These are phyloP conservation scores for Rhadina sibilatrix DNA, from an alignment of 2,113 vertebrate genomes.

Conservation along the genomic window DNA sequence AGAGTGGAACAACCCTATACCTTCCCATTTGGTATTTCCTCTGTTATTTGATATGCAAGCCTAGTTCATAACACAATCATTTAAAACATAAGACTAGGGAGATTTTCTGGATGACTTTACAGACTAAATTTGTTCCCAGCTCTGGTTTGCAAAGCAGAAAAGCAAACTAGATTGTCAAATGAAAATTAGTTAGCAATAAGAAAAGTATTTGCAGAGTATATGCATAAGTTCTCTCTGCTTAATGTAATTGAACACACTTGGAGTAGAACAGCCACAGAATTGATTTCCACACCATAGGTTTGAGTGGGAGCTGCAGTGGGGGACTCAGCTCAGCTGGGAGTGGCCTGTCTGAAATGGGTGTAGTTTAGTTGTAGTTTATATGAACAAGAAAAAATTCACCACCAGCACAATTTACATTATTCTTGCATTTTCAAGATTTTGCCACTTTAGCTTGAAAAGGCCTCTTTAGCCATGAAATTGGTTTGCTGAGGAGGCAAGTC, in stretches of 20 bases:
- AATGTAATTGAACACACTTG: background rate
- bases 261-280: background rate
- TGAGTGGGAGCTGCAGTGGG: background rate
- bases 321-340: background rate
- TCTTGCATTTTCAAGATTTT: background rate
- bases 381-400: background rate
- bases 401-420: background rate
- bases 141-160: constrained; percentile 28
- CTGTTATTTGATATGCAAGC: constrained; percentile 22
- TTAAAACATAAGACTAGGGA: constrained; percentile 5
- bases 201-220: background rate
- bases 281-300: background rate
- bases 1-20: background rate
- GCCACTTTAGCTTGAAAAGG: background rate
- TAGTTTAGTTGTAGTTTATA: background rate
- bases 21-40: constrained; percentile 37
- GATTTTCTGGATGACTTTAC: constrained; percentile 14
- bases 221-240: background rate
- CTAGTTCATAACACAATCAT: constrained; percentile 18
- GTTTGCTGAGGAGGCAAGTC: background rate
- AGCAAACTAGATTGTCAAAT: constrained; percentile 18
- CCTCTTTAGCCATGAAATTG: background rate
- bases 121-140: background rate
- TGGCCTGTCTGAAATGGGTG: background rate
- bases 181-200: constrained; percentile 6